A percentile compares a stretch with the other conserved stretches of the same genome.
phyloP scores from a whole-genome alignment of 2,797 vertebrate species.

The Astyanax mexicanus region DNA sequence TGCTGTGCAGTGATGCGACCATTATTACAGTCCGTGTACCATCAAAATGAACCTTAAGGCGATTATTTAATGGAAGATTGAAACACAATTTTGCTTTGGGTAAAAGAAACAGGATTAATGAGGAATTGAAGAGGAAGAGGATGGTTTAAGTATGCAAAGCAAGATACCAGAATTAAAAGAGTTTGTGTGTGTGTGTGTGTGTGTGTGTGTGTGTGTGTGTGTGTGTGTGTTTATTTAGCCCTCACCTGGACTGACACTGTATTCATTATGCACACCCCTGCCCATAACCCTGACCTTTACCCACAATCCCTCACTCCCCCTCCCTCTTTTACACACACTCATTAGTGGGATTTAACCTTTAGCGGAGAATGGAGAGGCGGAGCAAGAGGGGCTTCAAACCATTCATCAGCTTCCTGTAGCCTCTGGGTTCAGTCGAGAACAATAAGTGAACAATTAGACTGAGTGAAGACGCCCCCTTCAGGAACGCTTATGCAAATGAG shows the following conservation, averaged over 20 bases:
- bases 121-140: background rate
- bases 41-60: too few relatives aligned
- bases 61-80: too few relatives aligned
- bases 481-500: background rate
- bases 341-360: constrained; percentile 58
- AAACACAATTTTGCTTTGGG: too few relatives aligned
- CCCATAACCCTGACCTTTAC: constrained; percentile 50
- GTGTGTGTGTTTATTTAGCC: constrained; percentile 25
- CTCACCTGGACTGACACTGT: constrained; percentile 37
- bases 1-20: too few relatives aligned
- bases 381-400: background rate
- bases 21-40: too few relatives aligned
- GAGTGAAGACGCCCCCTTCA: background rate
- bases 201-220: background rate
- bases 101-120: too few relatives aligned
- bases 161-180: background rate
- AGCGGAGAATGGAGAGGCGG: constrained; percentile 24
- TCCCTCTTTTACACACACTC: constrained; percentile 34
- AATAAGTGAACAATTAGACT: background rate
- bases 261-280: constrained; percentile 46
- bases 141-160: background rate
- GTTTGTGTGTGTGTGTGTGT: too few relatives aligned
- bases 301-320: constrained; percentile 33
- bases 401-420: background rate
- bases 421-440: background rate